Conservation (phyloP, 2,888 invertebrate genomes). For the Hemicrepidius hirtus region DNA sequence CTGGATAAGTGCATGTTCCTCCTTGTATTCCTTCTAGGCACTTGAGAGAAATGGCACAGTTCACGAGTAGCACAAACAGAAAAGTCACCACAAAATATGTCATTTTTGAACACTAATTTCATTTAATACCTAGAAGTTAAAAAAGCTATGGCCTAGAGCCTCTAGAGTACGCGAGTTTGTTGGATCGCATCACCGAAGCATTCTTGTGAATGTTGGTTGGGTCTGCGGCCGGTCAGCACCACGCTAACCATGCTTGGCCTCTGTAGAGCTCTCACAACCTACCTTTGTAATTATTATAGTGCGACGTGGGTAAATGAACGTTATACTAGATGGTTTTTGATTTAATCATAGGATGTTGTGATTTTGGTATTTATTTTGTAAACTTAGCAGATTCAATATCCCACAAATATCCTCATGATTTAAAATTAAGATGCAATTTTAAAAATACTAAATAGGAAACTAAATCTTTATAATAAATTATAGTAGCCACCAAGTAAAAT, state of each 20-base stretch:
- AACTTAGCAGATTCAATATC: no score
- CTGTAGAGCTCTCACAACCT: slow-evolving; percentile 54
- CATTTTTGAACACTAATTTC: slow-evolving; percentile 48
- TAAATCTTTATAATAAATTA: no score
- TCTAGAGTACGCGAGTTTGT: slow-evolving; percentile 44
- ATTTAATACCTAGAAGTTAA: slow-evolving; percentile 34
- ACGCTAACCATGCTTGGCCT: slow-evolving; percentile 54
- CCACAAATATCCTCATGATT: no score
- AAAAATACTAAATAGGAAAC: no score
- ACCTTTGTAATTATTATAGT: slow-evolving; percentile 59
- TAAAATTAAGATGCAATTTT: no score
- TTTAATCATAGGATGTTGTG: no score
- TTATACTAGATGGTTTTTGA: slow-evolving; percentile 29
- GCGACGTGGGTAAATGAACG: slow-evolving; percentile 43
- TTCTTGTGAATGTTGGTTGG: slow-evolving; percentile 55
- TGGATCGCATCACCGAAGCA: slow-evolving; percentile 60
- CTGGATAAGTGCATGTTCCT: slow-evolving; percentile 37
- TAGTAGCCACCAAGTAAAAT: no score
- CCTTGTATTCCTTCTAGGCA: slow-evolving; percentile 42
- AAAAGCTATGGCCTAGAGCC: slow-evolving; percentile 39
- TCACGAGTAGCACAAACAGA: slow-evolving; percentile 53
- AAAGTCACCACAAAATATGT: slow-evolving; percentile 39
- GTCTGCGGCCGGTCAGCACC: slow-evolving; percentile 61
- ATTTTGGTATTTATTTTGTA: no score
- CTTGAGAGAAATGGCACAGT: slow-evolving; percentile 54